These are phyloP conservation scores for Limnodromus scolopaceus DNA, from an alignment of 2,797 vertebrate species.

Conservation along the genomic window DNA sequence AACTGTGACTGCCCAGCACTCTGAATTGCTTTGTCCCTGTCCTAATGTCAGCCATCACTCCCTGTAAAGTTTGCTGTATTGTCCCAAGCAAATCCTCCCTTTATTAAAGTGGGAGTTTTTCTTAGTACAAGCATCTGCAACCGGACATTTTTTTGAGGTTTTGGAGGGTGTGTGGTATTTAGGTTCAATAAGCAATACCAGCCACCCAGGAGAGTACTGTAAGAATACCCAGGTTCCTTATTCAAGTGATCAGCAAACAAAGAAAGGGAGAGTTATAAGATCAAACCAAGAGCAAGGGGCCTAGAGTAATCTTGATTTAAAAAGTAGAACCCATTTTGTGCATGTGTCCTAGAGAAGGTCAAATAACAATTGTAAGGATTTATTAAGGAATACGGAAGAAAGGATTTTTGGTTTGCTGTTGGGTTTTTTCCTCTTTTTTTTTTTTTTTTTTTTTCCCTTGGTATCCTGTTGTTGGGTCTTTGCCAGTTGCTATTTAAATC, in stretches of 20 bases:
- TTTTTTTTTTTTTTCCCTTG: not conserved
- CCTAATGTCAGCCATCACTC: not conserved
- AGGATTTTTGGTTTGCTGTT: not conserved
- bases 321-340: not conserved
- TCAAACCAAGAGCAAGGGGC: not conserved
- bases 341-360: not conserved
- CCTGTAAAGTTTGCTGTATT: not conserved
- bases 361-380: not conserved
- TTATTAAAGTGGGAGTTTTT: not conserved
- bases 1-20: not conserved
- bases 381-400: not conserved
- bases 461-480: not conserved
- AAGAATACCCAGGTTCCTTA: not conserved
- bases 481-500: not conserved
- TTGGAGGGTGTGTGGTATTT: not conserved
- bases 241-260: not conserved
- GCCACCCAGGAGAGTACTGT: not conserved
- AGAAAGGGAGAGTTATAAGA: not conserved
- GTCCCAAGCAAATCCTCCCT: not conserved
- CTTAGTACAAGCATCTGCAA: not conserved
- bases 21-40: not conserved
- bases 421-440: accelerated
- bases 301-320: not conserved
- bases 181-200: not conserved
- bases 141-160: not conserved